These are phyloP conservation scores for Zophobas atratus DNA, from an alignment of 1,140 invertebrate genomes.

Conservation along the genomic window DNA sequence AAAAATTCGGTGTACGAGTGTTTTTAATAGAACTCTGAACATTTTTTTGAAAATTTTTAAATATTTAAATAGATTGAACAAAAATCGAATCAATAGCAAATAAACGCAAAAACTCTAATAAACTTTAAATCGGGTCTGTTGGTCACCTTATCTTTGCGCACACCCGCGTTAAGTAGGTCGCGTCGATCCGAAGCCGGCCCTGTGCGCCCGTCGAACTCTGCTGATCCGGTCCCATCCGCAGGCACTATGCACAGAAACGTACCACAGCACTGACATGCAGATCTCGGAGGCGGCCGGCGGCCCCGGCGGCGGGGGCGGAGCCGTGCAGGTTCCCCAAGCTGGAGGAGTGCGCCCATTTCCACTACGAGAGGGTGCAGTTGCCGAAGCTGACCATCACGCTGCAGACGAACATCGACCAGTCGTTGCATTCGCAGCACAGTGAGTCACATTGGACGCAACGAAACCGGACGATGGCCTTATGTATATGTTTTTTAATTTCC, in stretches of 20 bases:
- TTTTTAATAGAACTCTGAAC: no score
- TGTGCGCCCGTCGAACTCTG: no score
- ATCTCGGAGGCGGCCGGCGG: slow-evolving; percentile 64
- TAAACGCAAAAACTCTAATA: no score
- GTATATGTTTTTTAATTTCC: neutral
- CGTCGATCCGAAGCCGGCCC: no score
- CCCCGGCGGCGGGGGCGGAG: slow-evolving; percentile 61
- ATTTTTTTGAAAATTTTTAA: no score
- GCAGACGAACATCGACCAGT: slow-evolving; percentile 65
- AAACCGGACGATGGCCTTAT: no score
- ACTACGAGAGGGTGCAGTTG: slow-evolving; percentile 95
- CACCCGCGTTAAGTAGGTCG: no score
- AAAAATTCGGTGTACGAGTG: no score
- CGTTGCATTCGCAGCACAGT: slow-evolving; percentile 66
- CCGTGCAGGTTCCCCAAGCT: slow-evolving; percentile 88
- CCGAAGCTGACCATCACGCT: slow-evolving; percentile 78
- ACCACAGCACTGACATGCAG: slow-evolving; percentile 61
- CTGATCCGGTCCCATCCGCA: slow-evolving; percentile 23
- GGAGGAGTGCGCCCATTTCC: slow-evolving; percentile 98
- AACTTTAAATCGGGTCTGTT: no score
- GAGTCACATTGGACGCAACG: slow-evolving; percentile 49
- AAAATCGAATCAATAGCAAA: no score
- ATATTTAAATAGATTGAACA: no score
- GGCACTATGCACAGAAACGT: slow-evolving; percentile 65
- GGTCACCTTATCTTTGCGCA: no score